phyloP scores from a whole-genome alignment of 1,140 invertebrate species.

The Rhagoletis zephyria region DNA sequence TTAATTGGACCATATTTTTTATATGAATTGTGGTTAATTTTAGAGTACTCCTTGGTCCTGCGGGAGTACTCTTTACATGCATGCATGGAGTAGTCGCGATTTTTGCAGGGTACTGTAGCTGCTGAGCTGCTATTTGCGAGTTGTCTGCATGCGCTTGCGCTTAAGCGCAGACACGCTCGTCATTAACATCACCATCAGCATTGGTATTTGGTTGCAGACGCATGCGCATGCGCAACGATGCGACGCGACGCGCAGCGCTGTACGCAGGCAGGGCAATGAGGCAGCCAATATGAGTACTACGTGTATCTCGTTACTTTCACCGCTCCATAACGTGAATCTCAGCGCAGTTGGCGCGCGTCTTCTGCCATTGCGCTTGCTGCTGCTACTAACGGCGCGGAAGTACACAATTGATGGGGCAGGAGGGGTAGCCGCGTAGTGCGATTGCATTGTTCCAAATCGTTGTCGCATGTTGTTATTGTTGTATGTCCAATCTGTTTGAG shows the following conservation, averaged over 20 bases:
- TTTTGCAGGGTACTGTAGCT: too few relatives aligned
- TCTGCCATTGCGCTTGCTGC: background rate
- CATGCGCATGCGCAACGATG: background rate
- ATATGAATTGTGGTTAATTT: too few relatives aligned
- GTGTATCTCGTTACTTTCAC: constrained; percentile 73
- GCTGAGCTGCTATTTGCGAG: background rate
- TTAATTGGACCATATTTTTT: too few relatives aligned
- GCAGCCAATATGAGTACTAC: constrained; percentile 7
- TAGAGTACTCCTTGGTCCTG: too few relatives aligned
- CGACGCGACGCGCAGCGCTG: background rate
- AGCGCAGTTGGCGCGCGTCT: background rate
- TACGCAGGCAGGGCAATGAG: background rate
- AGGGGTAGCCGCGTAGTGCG: background rate
- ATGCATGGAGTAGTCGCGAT: too few relatives aligned
- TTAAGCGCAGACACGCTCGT: constrained; percentile 37
- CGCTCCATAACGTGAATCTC: constrained; percentile 58
- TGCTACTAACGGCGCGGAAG: background rate
- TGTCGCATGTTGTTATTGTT: background rate
- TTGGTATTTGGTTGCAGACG: background rate
- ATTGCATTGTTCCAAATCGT: background rate
- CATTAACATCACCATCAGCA: constrained; percentile 40
- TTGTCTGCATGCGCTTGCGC: constrained; percentile 14
- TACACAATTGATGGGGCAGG: background rate
- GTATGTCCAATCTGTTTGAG: too few relatives aligned
- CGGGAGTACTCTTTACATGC: too few relatives aligned